Percentiles rank a stretch among this genome's conserved stretches.
Evolutionary conservation across 53 echinoderm and acorn worm genomes (phyloP).

Genomic region (Pentamera pediparva): DNA sequence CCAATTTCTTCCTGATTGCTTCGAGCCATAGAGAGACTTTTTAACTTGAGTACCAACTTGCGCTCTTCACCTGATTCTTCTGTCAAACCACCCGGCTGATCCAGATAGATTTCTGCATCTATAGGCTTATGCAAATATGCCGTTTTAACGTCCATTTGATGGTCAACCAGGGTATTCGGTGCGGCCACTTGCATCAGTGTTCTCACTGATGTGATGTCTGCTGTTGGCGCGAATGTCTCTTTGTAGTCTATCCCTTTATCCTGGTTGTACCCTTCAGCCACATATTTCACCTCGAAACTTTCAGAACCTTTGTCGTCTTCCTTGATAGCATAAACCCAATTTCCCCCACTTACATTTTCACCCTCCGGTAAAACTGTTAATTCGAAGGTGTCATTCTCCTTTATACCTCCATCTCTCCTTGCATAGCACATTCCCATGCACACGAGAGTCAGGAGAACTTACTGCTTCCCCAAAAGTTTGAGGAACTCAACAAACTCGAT

Average conservation of each 20-base stretch:
- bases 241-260: conserved; percentile 35
- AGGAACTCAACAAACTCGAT: no score
- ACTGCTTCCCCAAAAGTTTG: no score
- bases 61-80: neutral
- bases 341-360: conserved; percentile 8
- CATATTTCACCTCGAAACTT: neutral
- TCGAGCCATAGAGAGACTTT: conserved; percentile 45
- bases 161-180: neutral
- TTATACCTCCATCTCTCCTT: no score
- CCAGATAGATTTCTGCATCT: conserved; percentile 29
- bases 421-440: no score
- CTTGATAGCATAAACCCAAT: conserved; percentile 26
- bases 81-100: conserved; percentile 43
- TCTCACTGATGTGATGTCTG: conserved; percentile 16
- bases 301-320: conserved; percentile 2
- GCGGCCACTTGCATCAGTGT: conserved; percentile 5
- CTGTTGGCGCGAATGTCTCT: conserved; percentile 27
- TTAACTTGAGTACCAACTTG: conserved; percentile 36
- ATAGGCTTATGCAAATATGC: conserved; percentile 39
- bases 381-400: conserved; percentile 1
- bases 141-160: conserved; percentile 25
- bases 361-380: conserved; percentile 14
- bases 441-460: no score
- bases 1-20: conserved; percentile 45
- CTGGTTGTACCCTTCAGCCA: conserved; percentile 28